Percentiles rank a stretch among this genome's conserved stretches.
Conservation (phyloP, 1,140 invertebrate genomes). For the Bombus turneri region DNA sequence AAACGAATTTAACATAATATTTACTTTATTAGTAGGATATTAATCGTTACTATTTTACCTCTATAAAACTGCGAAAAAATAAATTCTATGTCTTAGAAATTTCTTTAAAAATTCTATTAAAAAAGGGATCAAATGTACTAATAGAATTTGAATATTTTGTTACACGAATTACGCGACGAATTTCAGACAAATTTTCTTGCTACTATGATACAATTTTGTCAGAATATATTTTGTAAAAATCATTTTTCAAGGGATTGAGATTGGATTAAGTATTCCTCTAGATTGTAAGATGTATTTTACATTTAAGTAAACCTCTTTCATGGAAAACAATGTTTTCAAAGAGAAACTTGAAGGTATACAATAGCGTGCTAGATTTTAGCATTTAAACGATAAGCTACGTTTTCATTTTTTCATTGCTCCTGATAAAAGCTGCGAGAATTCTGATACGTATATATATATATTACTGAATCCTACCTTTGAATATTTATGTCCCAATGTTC, state of each 20-base stretch:
- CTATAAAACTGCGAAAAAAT: not conserved
- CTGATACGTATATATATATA: not conserved
- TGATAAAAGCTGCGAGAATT: not conserved
- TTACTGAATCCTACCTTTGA: not conserved
- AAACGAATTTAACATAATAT: not conserved
- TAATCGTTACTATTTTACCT: not conserved
- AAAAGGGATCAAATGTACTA: too few relatives aligned
- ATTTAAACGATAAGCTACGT: not conserved
- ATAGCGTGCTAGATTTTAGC: not conserved
- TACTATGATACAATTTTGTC: not conserved
- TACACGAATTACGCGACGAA: not conserved
- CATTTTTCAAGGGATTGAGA: constrained; percentile 6
- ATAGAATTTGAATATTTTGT: not conserved
- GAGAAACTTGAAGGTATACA: not conserved
- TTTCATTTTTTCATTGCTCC: not conserved
- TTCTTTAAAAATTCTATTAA: too few relatives aligned
- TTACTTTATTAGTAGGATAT: not conserved
- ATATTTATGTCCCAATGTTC: too few relatives aligned
- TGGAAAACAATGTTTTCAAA: not conserved
- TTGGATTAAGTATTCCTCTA: not conserved
- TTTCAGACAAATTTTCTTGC: not conserved
- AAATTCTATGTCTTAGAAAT: too few relatives aligned
- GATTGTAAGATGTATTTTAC: not conserved
- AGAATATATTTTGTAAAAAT: not conserved
- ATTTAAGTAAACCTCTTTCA: not conserved